These are phyloP conservation scores for Acomys russatus DNA, from an alignment of 2,797 vertebrate genomes.

Conservation along the genomic window DNA sequence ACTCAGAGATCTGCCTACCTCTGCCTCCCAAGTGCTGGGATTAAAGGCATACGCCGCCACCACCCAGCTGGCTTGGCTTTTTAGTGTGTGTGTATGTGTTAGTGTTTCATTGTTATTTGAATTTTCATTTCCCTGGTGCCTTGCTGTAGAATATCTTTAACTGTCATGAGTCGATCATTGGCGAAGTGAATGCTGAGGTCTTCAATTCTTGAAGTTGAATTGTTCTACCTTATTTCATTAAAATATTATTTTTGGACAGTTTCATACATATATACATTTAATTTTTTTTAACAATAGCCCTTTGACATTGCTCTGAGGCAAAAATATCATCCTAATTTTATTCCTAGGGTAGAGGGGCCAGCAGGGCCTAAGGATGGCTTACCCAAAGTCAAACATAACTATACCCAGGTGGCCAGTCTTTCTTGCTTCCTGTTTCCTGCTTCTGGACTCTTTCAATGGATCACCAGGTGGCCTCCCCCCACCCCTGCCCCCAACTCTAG, in stretches of 20 bases:
- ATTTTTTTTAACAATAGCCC: conserved; percentile 21
- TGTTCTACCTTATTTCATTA: not conserved
- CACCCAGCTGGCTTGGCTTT: not conserved
- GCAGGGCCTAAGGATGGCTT: not conserved
- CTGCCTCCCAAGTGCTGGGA: not conserved
- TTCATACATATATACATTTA: not conserved
- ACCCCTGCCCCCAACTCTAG: not conserved
- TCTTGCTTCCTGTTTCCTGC: conserved; percentile 48
- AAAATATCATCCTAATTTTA: conserved; percentile 19
- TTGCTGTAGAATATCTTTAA: not conserved
- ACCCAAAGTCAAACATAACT: not conserved
- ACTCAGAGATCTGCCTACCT: not conserved
- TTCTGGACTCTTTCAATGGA: conserved; percentile 3
- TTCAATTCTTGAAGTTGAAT: not conserved
- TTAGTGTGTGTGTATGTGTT: not conserved
- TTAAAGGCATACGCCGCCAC: not conserved
- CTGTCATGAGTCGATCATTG: too few relatives aligned
- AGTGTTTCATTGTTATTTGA: not conserved
- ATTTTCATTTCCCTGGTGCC: not conserved
- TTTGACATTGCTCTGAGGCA: conserved; percentile 17
- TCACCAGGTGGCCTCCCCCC: conserved; percentile 42
- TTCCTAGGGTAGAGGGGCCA: not conserved
- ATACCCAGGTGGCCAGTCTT: not conserved
- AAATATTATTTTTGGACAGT: not conserved
- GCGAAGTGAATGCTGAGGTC: not conserved